Evolutionary conservation across 2,888 invertebrate genomes (phyloP).

Genomic region (Hemicrepidius hirtus): DNA sequence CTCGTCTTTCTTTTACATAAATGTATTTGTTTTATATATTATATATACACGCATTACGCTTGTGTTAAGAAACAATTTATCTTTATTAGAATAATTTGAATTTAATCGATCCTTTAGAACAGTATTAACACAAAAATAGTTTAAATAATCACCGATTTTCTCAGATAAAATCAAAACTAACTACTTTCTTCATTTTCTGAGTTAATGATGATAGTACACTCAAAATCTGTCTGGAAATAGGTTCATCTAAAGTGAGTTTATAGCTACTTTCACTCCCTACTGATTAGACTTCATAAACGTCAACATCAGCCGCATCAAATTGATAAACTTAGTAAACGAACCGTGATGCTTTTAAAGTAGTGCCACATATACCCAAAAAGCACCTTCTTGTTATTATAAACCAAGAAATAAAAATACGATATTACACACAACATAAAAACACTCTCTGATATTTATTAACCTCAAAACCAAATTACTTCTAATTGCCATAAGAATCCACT

Average conservation of each 20-base stretch:
- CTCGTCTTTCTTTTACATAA: no score
- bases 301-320: background rate
- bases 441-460: conserved; percentile 13
- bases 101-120: no score
- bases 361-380: background rate
- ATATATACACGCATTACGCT: no score
- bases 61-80: no score
- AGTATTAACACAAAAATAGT: no score
- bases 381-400: background rate
- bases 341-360: conserved; percentile 2
- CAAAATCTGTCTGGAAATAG: background rate
- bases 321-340: background rate
- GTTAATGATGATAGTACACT: conserved; percentile 3
- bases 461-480: conserved; percentile 22
- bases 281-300: background rate
- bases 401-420: background rate
- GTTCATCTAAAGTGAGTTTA: background rate
- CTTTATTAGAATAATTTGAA: no score
- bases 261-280: conserved; percentile 4
- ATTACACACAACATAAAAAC: background rate
- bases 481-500: conserved; percentile 7
- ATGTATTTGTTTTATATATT: no score
- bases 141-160: no score
- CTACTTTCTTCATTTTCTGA: background rate
- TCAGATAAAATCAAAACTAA: background rate